phyloP scores from a whole-genome alignment of 2,113 vertebrate species.

The Anthoscopus minutus region DNA sequence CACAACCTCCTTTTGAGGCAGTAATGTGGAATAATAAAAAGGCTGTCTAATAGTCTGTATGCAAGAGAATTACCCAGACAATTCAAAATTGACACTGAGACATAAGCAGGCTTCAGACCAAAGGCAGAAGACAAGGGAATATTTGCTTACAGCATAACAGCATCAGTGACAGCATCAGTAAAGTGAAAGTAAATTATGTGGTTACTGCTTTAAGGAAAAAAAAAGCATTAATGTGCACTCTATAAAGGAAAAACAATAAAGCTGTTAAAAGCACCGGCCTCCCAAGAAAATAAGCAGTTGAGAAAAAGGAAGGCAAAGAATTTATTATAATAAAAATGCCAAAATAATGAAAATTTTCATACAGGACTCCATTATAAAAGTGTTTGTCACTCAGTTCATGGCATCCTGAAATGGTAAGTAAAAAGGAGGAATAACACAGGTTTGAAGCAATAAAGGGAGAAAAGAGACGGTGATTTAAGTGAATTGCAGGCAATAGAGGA shows the following conservation, averaged over 20 bases:
- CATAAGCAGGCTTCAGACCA: background rate
- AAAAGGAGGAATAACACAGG: background rate
- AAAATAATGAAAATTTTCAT: background rate
- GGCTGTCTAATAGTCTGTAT: background rate
- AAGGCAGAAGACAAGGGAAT: background rate
- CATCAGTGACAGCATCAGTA: background rate
- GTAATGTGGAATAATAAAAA: background rate
- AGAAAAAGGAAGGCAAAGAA: background rate
- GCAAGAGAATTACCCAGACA: background rate
- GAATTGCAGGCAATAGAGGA: background rate
- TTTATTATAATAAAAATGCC: background rate
- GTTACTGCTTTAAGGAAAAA: background rate
- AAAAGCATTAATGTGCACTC: background rate
- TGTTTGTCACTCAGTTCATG: background rate
- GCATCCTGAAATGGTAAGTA: background rate
- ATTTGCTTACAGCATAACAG: background rate
- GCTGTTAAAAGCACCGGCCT: background rate
- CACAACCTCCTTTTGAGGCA: background rate
- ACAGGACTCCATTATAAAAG: background rate
- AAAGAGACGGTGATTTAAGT: background rate
- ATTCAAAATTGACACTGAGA: background rate
- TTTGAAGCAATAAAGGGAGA: background rate
- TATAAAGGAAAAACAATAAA: slow-evolving; percentile 1
- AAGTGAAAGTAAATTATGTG: background rate
- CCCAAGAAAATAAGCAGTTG: background rate